These are phyloP conservation scores for Seriola dumerili DNA, from an alignment of 2,113 vertebrate species.

Conservation along the genomic window DNA sequence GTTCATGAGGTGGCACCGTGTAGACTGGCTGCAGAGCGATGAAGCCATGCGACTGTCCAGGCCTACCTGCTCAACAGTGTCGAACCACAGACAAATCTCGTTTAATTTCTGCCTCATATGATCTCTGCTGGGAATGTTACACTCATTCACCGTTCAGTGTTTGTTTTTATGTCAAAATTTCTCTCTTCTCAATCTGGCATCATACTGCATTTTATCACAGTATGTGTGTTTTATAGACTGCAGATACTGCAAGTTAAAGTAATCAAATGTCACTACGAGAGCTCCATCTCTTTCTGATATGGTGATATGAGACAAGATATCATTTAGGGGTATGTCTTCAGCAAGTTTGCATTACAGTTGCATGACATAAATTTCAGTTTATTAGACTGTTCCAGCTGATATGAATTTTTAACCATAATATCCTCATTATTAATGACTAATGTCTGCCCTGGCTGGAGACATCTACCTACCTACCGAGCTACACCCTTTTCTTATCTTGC, in stretches of 20 bases:
- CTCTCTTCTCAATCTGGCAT: neutral
- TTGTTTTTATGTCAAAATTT: neutral
- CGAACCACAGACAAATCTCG: neutral
- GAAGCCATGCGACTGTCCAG: slow-evolving; percentile 41
- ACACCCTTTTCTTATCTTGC: slow-evolving; percentile 32
- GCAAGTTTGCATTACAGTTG: neutral
- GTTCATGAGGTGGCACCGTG: slow-evolving; percentile 32
- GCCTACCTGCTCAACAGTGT: slow-evolving; percentile 18
- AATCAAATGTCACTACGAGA: neutral
- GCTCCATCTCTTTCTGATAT: neutral
- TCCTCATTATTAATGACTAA: slow-evolving; percentile 2
- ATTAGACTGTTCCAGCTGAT: neutral
- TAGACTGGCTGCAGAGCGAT: slow-evolving; percentile 41
- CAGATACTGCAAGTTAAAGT: neutral
- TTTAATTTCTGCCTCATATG: neutral
- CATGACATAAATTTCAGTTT: neutral
- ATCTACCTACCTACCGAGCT: slow-evolving; percentile 1
- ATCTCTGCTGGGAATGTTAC: neutral
- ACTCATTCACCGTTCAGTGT: neutral
- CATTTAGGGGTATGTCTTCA: neutral
- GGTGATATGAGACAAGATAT: neutral
- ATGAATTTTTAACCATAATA: neutral
- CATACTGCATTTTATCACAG: neutral
- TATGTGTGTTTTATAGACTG: neutral
- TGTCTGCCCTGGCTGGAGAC: neutral